These are phyloP conservation scores for Ammodytes dubius DNA, from an alignment of 2,113 vertebrate genomes.

Conservation along the genomic window DNA sequence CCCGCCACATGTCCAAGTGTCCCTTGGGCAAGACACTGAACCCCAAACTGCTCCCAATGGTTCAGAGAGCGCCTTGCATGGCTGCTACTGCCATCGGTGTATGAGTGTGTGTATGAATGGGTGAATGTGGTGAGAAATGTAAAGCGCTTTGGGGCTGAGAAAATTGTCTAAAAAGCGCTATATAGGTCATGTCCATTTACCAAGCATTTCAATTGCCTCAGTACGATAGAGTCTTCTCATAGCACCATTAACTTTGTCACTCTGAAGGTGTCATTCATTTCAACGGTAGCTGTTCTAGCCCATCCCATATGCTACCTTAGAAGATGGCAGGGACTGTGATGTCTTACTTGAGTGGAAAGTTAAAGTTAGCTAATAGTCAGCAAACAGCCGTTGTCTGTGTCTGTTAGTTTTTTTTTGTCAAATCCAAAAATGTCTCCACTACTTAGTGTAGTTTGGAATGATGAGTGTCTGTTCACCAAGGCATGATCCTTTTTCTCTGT, in stretches of 20 bases:
- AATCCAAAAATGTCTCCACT: background rate
- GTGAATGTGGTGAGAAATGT: too few species aligned
- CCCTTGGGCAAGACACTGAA: too few species aligned
- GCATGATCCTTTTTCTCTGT: background rate
- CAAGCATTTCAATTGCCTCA: background rate
- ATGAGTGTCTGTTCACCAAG: too few species aligned
- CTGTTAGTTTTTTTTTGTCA: background rate
- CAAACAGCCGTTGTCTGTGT: background rate
- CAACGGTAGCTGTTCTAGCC: background rate
- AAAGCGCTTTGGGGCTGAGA: too few species aligned
- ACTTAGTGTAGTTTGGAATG: background rate
- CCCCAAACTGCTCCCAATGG: too few species aligned
- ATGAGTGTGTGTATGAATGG: too few species aligned
- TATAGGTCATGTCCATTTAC: too few species aligned
- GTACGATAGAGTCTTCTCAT: background rate
- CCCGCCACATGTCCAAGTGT: too few species aligned
- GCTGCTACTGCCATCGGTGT: too few species aligned
- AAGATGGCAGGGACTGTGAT: background rate
- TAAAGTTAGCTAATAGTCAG: background rate
- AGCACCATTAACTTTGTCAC: background rate
- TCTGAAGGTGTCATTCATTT: background rate
- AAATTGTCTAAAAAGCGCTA: too few species aligned
- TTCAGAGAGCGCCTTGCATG: too few species aligned
- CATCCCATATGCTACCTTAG: too few species aligned
- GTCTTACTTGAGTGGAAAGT: background rate